These are phyloP conservation scores for Porites cylindrica DNA, from an alignment of 92 coral and sea anemone genomes.

Conservation along the genomic window DNA sequence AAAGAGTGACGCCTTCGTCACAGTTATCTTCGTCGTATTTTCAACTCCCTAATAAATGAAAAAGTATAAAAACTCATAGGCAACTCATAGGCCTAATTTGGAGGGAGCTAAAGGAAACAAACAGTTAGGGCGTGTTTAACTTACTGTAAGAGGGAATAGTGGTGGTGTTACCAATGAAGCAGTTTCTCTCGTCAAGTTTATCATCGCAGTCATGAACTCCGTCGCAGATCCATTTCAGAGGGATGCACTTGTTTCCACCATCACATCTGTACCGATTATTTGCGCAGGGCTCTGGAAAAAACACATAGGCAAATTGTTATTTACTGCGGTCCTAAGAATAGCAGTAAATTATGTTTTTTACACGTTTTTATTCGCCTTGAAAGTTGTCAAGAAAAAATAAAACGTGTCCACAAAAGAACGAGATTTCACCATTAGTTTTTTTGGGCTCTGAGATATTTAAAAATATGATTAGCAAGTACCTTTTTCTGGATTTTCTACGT, in stretches of 20 bases:
- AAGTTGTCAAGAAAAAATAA: no score
- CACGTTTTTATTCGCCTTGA: no score
- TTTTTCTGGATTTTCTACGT: constrained; percentile 36
- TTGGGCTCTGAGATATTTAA: no score
- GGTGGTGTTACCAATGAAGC: constrained; percentile 57
- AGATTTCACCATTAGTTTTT: no score
- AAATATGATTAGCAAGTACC: background rate
- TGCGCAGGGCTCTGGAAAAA: constrained; percentile 63
- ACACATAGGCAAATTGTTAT: background rate
- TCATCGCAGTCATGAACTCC: constrained; percentile 82
- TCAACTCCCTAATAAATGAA: no score
- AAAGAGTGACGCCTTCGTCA: no score
- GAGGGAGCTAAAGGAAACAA: no score
- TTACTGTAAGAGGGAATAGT: constrained; percentile 50
- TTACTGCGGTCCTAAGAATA: no score
- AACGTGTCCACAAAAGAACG: background rate
- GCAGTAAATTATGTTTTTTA: no score
- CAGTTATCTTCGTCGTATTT: no score
- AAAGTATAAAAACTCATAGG: no score
- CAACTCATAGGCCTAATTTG: no score
- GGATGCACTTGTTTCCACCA: constrained; percentile 75
- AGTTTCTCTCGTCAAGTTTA: constrained; percentile 83
- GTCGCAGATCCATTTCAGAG: constrained; percentile 88
- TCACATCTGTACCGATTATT: constrained; percentile 78
- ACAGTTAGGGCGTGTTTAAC: background rate